Base-by-base conservation (phyloP, 2,888 invertebrate genomes). In the Volucella zonaria region DNA sequence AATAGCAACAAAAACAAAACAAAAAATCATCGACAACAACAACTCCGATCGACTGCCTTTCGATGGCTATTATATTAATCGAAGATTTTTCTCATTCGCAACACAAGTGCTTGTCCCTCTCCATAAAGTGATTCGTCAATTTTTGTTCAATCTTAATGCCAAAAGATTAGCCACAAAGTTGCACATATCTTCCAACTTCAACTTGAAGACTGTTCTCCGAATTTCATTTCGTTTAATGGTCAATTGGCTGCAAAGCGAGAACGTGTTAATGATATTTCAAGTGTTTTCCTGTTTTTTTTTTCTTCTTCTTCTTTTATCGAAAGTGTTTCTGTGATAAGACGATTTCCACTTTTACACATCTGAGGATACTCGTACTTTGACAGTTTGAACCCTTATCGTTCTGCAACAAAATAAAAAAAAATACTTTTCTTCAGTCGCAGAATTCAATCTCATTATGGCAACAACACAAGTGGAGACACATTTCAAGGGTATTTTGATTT, bases 181-280 rank as follows among this genome's bases (percentile, higher is more conserved):
- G 64, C 64, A 18, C 47, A 56, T 23, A 51, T 52, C 73, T 15
- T 15, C 10, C 10, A 15, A 47, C 12, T 15, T 23, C 52, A 59
- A 58, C 43, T 18, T 4, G 11, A 23, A 45, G 52, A 12, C 10
- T 14, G 15, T 61, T 23, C 0, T 23, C 42, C 56, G 40, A 14
- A 23, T n/a, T 31, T 54, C 2, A 23, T 40, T 38, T 31, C 52
- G 15, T 43, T 38, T 64, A 59, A 64, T 70, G 79, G 70, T 66
- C 61, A 78, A 74, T 75, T 74, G 70, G 64, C 23, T 49, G 42
- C 14, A 31, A n/a, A 47, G 47, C 73, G 73, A 77, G 74, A 78
- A 83, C 80, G 83, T 83, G 83, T 75, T 83, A 76, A 83, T 80
- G 75, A 80, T 80, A 80, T 45, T 80, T 79, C 80, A 83, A 80